These are phyloP conservation scores for Drosophila kanapiae DNA, from an alignment of 1,140 invertebrate genomes.

Conservation along the genomic window DNA sequence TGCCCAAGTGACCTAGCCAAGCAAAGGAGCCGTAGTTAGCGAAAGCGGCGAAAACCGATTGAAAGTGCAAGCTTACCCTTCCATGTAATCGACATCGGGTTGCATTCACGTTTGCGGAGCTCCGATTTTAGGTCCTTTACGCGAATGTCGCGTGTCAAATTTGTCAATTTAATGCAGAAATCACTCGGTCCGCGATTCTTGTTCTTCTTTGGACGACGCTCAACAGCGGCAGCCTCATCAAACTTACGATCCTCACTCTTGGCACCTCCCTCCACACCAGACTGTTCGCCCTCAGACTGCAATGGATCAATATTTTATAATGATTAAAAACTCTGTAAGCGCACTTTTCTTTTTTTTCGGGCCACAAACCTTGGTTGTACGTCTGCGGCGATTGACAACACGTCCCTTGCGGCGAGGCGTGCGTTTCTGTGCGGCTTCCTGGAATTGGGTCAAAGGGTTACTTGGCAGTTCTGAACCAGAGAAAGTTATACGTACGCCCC, in stretches of 20 bases:
- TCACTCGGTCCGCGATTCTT: conserved; percentile 81
- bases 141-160: conserved; percentile 87
- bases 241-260: conserved; percentile 81
- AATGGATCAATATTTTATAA: neutral
- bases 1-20: conserved; percentile 86
- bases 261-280: conserved; percentile 75
- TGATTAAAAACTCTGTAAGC: neutral
- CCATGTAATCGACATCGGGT: conserved; percentile 88
- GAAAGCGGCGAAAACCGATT: no score
- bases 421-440: conserved; percentile 77
- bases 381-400: conserved; percentile 74
- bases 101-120: conserved; percentile 87
- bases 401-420: conserved; percentile 75
- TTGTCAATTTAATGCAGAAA: conserved; percentile 87
- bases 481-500: conserved; percentile 47
- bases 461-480: neutral
- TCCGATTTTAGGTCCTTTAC: conserved; percentile 88
- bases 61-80: conserved; percentile 57
- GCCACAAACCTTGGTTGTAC: conserved; percentile 72
- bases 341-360: neutral
- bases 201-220: conserved; percentile 65
- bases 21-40: neutral
- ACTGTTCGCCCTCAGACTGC: conserved; percentile 84
- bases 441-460: neutral
- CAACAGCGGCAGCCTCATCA: conserved; percentile 60